Conservation (phyloP, 2,888 invertebrate genomes). For the Panorpa germanica region DNA sequence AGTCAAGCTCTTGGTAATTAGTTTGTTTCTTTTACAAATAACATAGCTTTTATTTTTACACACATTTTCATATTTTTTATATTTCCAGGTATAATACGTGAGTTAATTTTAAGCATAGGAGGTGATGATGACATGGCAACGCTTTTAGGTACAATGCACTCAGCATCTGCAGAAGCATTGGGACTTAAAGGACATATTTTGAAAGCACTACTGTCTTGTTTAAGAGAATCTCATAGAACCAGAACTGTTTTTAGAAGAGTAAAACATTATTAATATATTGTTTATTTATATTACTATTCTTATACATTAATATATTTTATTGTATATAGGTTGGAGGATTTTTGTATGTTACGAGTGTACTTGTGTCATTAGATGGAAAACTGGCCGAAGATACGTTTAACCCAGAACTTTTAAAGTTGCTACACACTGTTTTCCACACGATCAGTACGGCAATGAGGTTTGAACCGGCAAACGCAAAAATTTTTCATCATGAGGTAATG, state of each 20-base stretch:
- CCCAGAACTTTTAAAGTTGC: constrained; percentile 50
- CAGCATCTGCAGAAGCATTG: constrained; percentile 62
- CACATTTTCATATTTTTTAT: constrained; percentile 4
- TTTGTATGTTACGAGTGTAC: constrained; percentile 88
- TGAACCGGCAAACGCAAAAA: constrained; percentile 97
- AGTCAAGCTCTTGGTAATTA: constrained; percentile 53
- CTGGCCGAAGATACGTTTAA: constrained; percentile 30
- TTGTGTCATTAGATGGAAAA: constrained; percentile 79
- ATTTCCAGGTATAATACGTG: constrained; percentile 55
- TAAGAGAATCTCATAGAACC: constrained; percentile 91
- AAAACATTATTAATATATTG: constrained; percentile 11
- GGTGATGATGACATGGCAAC: constrained; percentile 96
- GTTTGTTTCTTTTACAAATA: too few relatives aligned
- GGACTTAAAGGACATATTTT: constrained; percentile 79
- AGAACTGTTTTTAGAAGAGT: constrained; percentile 92
- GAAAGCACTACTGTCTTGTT: constrained; percentile 68
- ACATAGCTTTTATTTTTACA: constrained; percentile 1
- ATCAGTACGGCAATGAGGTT: constrained; percentile 96
- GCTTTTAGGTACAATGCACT: constrained; percentile 79
- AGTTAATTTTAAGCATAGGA: constrained; percentile 74
- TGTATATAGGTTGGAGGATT: constrained; percentile 67
- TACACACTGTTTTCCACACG: constrained; percentile 84
- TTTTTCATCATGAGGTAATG: constrained; percentile 82
- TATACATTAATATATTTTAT: constrained; percentile 9
- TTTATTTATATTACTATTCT: too few relatives aligned